phyloP scores from a whole-genome alignment of 2,113 vertebrate species.

The Ceyx cyanopectus region DNA sequence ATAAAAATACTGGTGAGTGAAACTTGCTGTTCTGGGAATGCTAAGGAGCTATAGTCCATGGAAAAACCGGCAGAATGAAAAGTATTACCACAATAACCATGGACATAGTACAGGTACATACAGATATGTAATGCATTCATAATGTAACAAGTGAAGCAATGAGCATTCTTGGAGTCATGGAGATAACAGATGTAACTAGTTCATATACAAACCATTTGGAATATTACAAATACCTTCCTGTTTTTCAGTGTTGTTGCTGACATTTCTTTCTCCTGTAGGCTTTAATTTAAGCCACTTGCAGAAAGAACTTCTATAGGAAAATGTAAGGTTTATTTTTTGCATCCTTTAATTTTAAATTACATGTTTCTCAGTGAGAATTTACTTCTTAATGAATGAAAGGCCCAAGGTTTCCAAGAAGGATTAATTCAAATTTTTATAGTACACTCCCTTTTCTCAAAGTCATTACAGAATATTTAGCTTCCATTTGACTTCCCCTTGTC shows the following conservation, averaged over 20 bases:
- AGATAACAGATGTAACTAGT: neutral
- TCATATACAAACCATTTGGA: neutral
- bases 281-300: neutral
- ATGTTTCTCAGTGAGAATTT: neutral
- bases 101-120: neutral
- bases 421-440: neutral
- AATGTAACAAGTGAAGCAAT: neutral
- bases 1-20: neutral
- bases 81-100: neutral
- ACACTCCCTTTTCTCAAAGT: neutral
- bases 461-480: rapidly evolving
- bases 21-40: neutral
- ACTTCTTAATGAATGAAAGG: neutral
- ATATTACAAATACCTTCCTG: neutral
- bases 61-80: neutral
- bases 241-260: neutral
- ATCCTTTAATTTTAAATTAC: neutral
- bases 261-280: neutral
- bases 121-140: neutral
- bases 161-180: rapidly evolving
- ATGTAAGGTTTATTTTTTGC: neutral
- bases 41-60: neutral
- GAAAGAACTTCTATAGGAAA: neutral
- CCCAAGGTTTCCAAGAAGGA: neutral
- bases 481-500: neutral